phyloP scores from a whole-genome alignment of 2,797 vertebrate genomes.

The Darevskia mixta region DNA sequence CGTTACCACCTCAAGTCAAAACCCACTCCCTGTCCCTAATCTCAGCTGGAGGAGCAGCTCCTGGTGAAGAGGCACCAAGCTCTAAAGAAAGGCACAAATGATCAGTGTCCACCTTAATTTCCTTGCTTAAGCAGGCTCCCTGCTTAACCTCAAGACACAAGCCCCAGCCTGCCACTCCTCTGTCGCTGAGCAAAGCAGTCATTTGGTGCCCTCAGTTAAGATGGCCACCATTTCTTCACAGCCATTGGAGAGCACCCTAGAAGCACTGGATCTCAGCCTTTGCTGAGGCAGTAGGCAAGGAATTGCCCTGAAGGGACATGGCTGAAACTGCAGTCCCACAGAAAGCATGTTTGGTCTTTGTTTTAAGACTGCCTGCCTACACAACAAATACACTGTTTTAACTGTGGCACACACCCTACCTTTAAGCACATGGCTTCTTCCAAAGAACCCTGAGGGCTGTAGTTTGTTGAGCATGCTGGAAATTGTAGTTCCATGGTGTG shows the following conservation, averaged over 20 bases:
- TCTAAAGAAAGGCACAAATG: too few species aligned
- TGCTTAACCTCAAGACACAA: not conserved
- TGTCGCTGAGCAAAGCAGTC: not conserved
- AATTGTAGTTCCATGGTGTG: too few species aligned
- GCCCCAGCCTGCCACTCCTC: not conserved
- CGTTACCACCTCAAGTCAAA: not conserved
- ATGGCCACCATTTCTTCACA: slow-evolving; percentile 14
- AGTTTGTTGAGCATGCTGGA: not conserved
- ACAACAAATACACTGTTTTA: not conserved
- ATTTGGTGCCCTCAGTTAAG: not conserved
- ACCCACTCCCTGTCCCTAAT: not conserved
- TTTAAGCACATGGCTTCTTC: not conserved
- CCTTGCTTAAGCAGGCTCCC: not conserved
- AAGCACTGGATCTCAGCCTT: not conserved
- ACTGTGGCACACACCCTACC: not conserved
- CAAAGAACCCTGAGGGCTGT: too few species aligned
- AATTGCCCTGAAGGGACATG: not conserved
- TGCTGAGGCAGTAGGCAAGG: not conserved
- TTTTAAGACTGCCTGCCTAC: not conserved
- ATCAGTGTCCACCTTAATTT: too few species aligned
- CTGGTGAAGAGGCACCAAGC: too few species aligned
- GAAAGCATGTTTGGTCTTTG: not conserved
- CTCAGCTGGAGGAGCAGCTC: not conserved
- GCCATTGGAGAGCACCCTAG: not conserved
- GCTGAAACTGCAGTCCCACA: not conserved